Evolutionary conservation across 2,797 vertebrate genomes (phyloP).

Genomic region (Heliangelus exortis): DNA sequence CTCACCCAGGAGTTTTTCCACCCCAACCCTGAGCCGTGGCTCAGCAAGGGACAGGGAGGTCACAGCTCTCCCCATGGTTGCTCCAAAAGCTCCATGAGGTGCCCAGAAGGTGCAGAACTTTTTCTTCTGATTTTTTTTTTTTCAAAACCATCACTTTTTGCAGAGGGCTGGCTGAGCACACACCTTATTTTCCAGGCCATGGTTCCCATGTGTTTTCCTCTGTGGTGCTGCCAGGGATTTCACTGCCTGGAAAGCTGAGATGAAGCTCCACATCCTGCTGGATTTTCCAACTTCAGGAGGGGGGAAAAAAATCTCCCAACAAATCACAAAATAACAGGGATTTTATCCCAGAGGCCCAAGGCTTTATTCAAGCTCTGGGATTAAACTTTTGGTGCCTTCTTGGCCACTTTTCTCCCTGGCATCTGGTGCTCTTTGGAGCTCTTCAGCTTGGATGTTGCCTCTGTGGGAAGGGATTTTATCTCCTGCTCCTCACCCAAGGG

Average conservation of each 20-base stretch:
- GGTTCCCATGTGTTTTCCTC: no score
- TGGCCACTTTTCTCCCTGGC: background rate
- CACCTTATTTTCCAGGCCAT: background rate
- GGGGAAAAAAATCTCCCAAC: background rate
- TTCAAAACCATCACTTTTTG: no score
- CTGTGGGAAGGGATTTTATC: background rate
- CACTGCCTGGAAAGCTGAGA: background rate
- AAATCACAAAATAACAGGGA: rapidly evolving
- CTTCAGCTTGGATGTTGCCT: background rate
- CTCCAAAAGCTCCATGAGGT: background rate
- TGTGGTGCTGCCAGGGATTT: no score
- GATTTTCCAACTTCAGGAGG: background rate
- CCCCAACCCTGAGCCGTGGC: background rate
- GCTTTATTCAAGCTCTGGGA: background rate
- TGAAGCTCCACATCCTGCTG: no score
- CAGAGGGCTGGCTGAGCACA: background rate
- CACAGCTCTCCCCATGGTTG: background rate
- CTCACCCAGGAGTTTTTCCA: no score
- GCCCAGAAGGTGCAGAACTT: background rate
- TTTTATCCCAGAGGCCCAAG: background rate
- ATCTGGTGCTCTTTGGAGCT: background rate
- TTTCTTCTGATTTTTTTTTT: background rate
- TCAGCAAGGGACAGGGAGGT: rapidly evolving
- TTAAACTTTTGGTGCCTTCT: background rate
- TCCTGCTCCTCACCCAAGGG: rapidly evolving